Conservation (phyloP, 2,113 vertebrate genomes). For the Catharus bicknelli region DNA sequence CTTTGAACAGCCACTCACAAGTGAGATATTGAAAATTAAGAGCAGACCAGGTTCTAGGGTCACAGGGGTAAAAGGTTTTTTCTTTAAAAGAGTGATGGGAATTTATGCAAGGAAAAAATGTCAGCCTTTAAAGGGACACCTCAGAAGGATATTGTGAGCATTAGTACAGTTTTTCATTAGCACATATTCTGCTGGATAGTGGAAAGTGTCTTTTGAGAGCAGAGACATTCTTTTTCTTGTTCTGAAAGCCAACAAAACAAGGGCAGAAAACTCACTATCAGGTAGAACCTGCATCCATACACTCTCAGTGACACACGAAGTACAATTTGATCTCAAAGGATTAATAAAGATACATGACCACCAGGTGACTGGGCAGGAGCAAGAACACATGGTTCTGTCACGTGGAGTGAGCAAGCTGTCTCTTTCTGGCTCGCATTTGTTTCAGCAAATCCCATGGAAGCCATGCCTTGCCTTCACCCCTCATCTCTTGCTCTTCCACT, state of each 20-base stretch:
- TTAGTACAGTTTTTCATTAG: not conserved
- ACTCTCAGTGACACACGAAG: not conserved
- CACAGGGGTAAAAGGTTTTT: not conserved
- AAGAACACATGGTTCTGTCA: not conserved
- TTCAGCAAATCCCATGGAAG: not conserved
- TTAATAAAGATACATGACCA: not conserved
- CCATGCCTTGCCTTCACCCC: not conserved
- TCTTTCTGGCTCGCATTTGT: conserved; percentile 26
- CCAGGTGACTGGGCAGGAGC: not conserved
- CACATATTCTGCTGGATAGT: not conserved
- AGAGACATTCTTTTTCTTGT: not conserved
- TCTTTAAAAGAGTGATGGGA: not conserved
- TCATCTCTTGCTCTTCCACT: not conserved
- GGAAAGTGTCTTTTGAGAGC: not conserved
- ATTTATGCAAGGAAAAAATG: not conserved
- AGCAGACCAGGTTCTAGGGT: not conserved
- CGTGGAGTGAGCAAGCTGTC: not conserved
- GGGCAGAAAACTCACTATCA: not conserved
- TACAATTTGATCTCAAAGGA: not conserved
- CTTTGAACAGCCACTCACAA: not conserved
- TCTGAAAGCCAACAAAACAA: not conserved
- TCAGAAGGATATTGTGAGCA: not conserved
- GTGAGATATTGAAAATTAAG: not conserved
- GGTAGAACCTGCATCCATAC: not conserved
- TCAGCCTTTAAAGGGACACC: not conserved